phyloP scores from a whole-genome alignment of 2,113 vertebrate genomes.

The Tapirus terrestris region DNA sequence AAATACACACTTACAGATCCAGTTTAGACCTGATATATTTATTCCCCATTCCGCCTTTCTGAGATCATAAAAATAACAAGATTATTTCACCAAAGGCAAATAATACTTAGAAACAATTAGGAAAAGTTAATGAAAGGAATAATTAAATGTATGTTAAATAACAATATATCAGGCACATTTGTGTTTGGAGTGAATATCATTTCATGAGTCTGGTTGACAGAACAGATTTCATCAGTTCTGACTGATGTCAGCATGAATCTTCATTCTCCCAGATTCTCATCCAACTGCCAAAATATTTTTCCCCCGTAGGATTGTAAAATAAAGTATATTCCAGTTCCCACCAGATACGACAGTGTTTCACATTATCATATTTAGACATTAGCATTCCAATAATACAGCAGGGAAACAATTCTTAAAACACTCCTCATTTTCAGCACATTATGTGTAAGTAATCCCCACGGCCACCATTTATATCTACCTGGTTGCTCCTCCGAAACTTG shows the following conservation, averaged over 20 bases:
- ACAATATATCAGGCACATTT: slow-evolving; percentile 24
- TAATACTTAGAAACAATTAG: slow-evolving; percentile 76
- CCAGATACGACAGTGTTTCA: slow-evolving; percentile 53
- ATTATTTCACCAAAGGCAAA: slow-evolving; percentile 69
- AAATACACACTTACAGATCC: neutral
- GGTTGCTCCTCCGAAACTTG: slow-evolving; percentile 34
- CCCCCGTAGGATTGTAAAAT: slow-evolving; percentile 61
- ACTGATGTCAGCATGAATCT: slow-evolving; percentile 54
- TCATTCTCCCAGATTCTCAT: slow-evolving; percentile 51
- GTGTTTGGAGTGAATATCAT: slow-evolving; percentile 37
- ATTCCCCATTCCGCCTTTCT: slow-evolving; percentile 59
- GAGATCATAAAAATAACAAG: slow-evolving; percentile 74
- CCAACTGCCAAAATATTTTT: slow-evolving; percentile 69
- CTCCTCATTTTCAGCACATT: slow-evolving; percentile 65
- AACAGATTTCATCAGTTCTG: neutral
- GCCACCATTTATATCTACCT: slow-evolving; percentile 48
- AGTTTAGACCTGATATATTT: slow-evolving; percentile 62
- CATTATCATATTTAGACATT: slow-evolving; percentile 67
- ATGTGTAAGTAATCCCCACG: neutral
- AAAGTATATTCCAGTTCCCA: slow-evolving; percentile 61
- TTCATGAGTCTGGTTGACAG: neutral
- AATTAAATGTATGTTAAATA: slow-evolving; percentile 72
- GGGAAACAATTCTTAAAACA: slow-evolving; percentile 52
- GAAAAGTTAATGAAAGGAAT: slow-evolving; percentile 73
- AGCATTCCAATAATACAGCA: slow-evolving; percentile 56